Evolutionary conservation across 2,113 vertebrate genomes (phyloP), one percentile per base, ranked within the genome.

Genomic region (Orthonyx spaldingii): DNA sequence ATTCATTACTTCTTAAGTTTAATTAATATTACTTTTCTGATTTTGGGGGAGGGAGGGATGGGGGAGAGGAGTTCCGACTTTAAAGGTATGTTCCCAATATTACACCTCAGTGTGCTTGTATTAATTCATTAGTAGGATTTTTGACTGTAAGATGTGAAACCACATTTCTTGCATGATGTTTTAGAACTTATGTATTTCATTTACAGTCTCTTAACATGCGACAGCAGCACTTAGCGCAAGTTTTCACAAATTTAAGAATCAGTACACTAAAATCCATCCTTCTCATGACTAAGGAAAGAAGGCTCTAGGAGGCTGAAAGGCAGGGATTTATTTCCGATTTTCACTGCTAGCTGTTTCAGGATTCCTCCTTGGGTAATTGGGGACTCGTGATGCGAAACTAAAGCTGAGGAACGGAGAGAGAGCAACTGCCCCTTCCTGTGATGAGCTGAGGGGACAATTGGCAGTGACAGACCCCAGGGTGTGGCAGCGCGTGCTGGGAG

Each of bases 1-100:
- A 98, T 98, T 99, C 98, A 98, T 98, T 98, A 98, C 98, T 99
- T 98, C 97, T 98, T 98, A 98, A 97, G 97, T 98, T 98, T 97
- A 98, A 98, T 98, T 98, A 98, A 98, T 98, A 98, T 98, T 98
- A 97, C 97, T 97, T 98, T 98, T 97, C 96, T 98, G 94, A 95
- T 98, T 97, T 91, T 95, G 86, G 95, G 92, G 95, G 90, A 89
- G 97, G 97, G 95, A 92, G 97, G 97, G 94, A 84, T 83, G 97
- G 97, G 97, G 97, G 90, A 92, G 89, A 98, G 96, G 97, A 96
- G 96, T 97, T 97, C 96, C 91, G 79, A 97, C 97, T 98, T 97
- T 97, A 97, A 98, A 98, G 96, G 95, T 97, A 96, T 98, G 97
- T 98, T 98, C 98, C 98, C 97, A 91, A 97, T 98, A 82, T 98